Percentiles rank a stretch among this genome's conserved stretches.
These are phyloP conservation scores for Graphium colonna DNA, from an alignment of 2,888 invertebrate species.

Conservation along the genomic window DNA sequence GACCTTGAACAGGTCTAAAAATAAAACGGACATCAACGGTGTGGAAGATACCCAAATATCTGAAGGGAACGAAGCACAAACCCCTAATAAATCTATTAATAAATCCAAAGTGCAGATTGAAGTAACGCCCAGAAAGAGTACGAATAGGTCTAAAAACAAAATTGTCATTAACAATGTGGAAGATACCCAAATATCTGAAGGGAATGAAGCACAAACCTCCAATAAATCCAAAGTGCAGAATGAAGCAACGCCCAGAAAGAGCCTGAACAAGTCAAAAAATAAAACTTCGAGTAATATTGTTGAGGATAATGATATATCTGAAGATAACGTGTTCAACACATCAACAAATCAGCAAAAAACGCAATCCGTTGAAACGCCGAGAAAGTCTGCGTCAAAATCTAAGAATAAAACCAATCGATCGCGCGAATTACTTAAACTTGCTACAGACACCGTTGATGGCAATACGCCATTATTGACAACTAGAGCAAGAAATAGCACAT, in stretches of 20 bases:
- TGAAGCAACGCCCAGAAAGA: too few species aligned
- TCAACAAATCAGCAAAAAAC: too few species aligned
- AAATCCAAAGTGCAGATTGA: not conserved
- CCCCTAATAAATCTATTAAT: not conserved
- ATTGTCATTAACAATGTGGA: too few species aligned
- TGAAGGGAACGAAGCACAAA: not conserved
- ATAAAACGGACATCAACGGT: too few species aligned
- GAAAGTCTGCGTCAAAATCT: conserved; percentile 1
- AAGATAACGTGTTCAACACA: conserved; percentile 18
- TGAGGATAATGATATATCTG: not conserved
- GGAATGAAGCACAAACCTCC: not conserved
- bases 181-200: too few species aligned
- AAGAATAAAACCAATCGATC: conserved; percentile 27
- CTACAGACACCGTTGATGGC: conserved; percentile 49
- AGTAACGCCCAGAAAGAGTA: not conserved
- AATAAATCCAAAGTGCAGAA: too few species aligned
- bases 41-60: too few species aligned
- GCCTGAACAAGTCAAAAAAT: not conserved
- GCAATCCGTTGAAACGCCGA: too few species aligned
- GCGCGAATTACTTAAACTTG: conserved; percentile 46
- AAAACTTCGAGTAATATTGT: not conserved
- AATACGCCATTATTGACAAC: conserved; percentile 35
- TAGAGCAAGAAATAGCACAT: conserved; percentile 37
- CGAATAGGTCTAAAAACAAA: conserved; percentile 11
- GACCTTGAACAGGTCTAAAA: conserved; percentile 11